Conservation (phyloP, 2,113 vertebrate genomes). For the Antidorcas marsupialis region DNA sequence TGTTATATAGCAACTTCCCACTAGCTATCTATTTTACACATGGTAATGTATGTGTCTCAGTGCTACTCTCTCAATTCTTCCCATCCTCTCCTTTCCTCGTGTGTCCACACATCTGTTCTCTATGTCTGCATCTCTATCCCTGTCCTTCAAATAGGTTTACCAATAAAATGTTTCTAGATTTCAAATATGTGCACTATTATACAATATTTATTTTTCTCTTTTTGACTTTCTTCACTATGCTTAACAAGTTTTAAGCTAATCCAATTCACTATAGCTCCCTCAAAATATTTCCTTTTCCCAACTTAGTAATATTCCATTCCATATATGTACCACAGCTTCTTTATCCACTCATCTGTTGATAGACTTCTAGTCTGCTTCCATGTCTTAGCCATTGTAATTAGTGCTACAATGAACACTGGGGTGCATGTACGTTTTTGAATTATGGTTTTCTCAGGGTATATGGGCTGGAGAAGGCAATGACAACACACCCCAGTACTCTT, state of each 20-base stretch:
- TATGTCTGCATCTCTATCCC: neutral
- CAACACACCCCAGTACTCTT: too few relatives aligned
- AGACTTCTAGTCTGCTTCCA: neutral
- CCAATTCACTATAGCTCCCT: neutral
- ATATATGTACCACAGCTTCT: neutral
- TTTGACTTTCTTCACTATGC: neutral
- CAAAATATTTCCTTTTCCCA: neutral
- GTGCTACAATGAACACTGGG: neutral
- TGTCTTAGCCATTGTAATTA: neutral
- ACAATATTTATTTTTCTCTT: neutral
- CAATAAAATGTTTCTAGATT: neutral
- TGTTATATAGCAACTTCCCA: neutral
- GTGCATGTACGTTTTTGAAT: neutral
- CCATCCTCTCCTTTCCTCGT: rapidly evolving
- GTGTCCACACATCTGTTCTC: neutral
- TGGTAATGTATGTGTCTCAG: neutral
- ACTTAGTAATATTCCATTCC: neutral
- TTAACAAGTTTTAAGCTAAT: neutral
- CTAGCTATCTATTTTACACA: neutral
- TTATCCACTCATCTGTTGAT: neutral
- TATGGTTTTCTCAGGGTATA: neutral
- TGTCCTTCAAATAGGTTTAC: neutral
- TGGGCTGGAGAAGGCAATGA: neutral
- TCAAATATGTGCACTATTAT: neutral
- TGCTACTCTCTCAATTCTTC: neutral